phyloP scores from a whole-genome alignment of 2,888 invertebrate species.

The Mimas tiliae region DNA sequence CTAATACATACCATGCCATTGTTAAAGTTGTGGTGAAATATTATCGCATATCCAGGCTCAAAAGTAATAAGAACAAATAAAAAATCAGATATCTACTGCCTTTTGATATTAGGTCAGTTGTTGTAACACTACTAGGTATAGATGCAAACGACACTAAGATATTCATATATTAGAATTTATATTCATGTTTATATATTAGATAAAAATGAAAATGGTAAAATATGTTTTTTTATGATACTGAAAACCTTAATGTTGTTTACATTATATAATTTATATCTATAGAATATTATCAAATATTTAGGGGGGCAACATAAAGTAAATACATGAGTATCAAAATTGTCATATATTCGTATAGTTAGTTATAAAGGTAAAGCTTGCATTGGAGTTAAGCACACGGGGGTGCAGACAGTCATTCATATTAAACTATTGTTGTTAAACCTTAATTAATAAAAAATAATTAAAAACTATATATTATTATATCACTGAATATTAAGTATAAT shows the following conservation, averaged over 20 bases:
- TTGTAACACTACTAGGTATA: background rate
- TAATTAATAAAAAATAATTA: background rate
- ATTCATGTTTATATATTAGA: too few species aligned
- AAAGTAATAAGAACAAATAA: conserved; percentile 57
- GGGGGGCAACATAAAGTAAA: background rate
- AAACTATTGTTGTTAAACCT: background rate
- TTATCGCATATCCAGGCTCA: conserved; percentile 68
- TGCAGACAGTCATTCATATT: background rate
- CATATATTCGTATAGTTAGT: background rate
- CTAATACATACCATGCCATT: conserved; percentile 58
- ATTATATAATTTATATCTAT: background rate
- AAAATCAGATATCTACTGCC: conserved; percentile 32
- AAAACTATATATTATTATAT: too few species aligned
- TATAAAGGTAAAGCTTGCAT: conserved; percentile 20
- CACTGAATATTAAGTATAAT: too few species aligned
- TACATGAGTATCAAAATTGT: background rate
- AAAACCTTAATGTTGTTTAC: background rate
- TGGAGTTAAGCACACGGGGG: background rate
- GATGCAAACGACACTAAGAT: background rate
- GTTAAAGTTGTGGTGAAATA: conserved; percentile 50
- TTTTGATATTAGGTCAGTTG: background rate
- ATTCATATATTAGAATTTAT: background rate
- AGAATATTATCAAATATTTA: background rate
- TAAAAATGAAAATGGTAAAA: too few species aligned
- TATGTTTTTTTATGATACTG: too few species aligned